Evolutionary conservation across 2,113 vertebrate species (phyloP), one percentile per base, ranked within the genome.

Genomic region (Salvelinus fontinalis): DNA sequence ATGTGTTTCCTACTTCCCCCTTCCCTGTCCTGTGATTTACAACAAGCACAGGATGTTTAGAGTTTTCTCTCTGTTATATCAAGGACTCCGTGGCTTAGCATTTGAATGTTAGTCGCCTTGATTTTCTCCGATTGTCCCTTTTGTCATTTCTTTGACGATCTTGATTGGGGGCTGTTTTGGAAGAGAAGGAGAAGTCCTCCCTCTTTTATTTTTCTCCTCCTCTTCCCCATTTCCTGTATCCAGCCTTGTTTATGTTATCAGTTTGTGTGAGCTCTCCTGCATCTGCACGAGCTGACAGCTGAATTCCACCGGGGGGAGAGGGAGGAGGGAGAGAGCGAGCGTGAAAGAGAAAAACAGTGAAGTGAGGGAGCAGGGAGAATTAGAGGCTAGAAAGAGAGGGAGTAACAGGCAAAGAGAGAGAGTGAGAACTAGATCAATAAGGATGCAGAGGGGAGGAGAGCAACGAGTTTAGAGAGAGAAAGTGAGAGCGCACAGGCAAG

Each of bases 271-370:
- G 87, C 86, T 87, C 71, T 78, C 78, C 80, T 59, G 81, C 88
- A 86, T 92, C 91, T 91, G 88, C 77, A 85, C 81, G 73, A 74
- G 84, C 87, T 92, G 85, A 91, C 90, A 88, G 88, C 88, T 91
- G 90, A 92, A 91, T 91, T 92, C 89, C 89, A 87, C 74, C 0
- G 85, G 88, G 91, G 91, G 79, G 64, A 74, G 75, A 75, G 20
- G 78, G 74, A 85, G 79, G 69, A 66, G 18, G 73, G 57, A 78
- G 70, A 16, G 64, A 54, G 82, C 70, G 69, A 84, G 85, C 85
- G 83, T 84, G 79, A 73, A 73, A 51, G 81, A 84, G 79, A 20
- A 71, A 51, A 27, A 27, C 29, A 75, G 71, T 1, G 75, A 81
- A 48, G 54, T 84, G 48, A 26, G 26, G 26, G 26, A 26, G 26